phyloP scores from a whole-genome alignment of 2,113 vertebrate species.

The Sceloporus undulatus region DNA sequence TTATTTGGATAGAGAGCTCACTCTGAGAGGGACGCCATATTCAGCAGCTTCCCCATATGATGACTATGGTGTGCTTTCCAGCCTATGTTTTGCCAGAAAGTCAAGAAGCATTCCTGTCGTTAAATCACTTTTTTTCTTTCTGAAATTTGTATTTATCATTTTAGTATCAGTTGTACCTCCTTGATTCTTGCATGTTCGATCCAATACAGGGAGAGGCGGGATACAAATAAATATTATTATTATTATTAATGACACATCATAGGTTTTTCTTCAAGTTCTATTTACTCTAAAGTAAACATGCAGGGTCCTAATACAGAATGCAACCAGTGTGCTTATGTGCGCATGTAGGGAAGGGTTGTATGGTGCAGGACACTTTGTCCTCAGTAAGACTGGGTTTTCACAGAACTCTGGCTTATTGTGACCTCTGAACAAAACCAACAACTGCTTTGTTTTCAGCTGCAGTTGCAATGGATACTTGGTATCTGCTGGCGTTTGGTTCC shows the following conservation, averaged over 20 bases:
- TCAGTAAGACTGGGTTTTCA: background rate
- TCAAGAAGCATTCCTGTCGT: background rate
- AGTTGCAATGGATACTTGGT: background rate
- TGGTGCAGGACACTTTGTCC: background rate
- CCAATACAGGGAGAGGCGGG: too few relatives aligned
- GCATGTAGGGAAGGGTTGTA: background rate
- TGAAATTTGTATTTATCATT: background rate
- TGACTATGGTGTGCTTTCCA: background rate
- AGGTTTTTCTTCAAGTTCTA: too few relatives aligned
- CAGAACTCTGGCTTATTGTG: background rate
- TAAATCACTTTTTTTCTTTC: background rate
- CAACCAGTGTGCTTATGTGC: background rate
- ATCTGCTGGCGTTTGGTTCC: too few relatives aligned
- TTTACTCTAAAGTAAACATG: background rate
- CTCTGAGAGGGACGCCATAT: background rate
- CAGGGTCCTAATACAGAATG: background rate
- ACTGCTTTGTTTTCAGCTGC: background rate
- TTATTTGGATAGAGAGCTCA: background rate
- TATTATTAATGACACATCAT: too few relatives aligned
- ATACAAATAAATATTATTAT: too few relatives aligned
- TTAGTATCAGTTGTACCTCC: constrained; percentile 16
- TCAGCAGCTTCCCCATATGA: background rate
- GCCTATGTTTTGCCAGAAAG: background rate
- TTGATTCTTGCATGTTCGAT: background rate
- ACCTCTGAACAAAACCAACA: background rate